Percentiles rank a stretch among this genome's conserved stretches.
Evolutionary conservation across 23 tunicate genomes (phyloP).

Genomic region (Aplidium turbinatum): DNA sequence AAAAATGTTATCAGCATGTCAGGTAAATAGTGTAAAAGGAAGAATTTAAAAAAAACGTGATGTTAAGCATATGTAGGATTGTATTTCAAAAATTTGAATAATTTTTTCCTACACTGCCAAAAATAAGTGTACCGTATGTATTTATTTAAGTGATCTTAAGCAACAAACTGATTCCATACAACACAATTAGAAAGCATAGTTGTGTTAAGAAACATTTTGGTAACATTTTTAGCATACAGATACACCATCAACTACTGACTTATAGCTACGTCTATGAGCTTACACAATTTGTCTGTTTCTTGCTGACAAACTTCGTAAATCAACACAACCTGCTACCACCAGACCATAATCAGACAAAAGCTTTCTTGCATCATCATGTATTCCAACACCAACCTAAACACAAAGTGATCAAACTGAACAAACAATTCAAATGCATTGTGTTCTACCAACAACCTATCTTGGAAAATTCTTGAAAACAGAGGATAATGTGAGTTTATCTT

Average conservation of each 20-base stretch:
- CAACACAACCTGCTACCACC: slow-evolving; percentile 77
- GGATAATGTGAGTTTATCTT: not conserved
- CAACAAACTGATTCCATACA: not conserved
- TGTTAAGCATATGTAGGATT: not conserved
- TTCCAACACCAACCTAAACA: slow-evolving; percentile 88
- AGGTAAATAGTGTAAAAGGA: not conserved
- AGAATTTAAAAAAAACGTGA: not conserved
- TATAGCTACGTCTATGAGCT: not conserved
- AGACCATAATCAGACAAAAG: slow-evolving; percentile 54
- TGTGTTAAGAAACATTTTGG: not conserved
- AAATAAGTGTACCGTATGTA: not conserved
- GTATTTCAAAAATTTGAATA: not conserved
- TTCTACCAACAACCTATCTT: not conserved
- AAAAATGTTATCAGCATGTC: not conserved
- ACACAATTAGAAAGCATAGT: not conserved
- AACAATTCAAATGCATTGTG: not conserved
- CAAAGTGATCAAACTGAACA: not conserved
- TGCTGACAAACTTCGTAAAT: slow-evolving; percentile 55
- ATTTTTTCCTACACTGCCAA: not conserved
- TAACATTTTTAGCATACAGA: no score
- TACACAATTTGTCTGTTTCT: slow-evolving; percentile 41
- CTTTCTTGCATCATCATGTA: slow-evolving; percentile 64
- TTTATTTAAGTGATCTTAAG: not conserved
- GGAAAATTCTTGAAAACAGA: not conserved
- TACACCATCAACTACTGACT: slow-evolving; percentile 4